phyloP scores from a whole-genome alignment of 1,140 invertebrate species.

The Conopomorpha cramerella region DNA sequence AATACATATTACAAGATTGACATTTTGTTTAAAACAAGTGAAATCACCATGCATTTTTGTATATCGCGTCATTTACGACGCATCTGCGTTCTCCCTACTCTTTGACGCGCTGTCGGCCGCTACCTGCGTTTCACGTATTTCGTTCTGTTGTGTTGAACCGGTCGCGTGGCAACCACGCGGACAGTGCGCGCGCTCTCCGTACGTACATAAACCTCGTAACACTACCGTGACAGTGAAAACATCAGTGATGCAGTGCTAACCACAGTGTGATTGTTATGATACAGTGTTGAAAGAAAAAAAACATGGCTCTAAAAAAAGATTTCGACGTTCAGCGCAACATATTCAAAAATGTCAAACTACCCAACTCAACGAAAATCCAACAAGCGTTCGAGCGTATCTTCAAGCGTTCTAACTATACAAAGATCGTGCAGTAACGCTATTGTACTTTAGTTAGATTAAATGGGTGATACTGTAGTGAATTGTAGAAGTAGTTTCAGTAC shows the following conservation, averaged over 20 bases:
- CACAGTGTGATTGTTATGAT: conserved; percentile 14
- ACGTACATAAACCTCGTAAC: too few species aligned
- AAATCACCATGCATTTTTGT: too few species aligned
- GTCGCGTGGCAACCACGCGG: conserved; percentile 31
- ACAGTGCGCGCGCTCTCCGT: conserved; percentile 9
- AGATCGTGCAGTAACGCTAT: conserved; percentile 39
- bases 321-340: conserved; percentile 39
- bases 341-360: conserved; percentile 45
- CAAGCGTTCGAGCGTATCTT: conserved; percentile 45
- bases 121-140: conserved; percentile 18
- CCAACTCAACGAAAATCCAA: conserved; percentile 38
- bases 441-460: conserved; percentile 21
- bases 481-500: conserved; percentile 46
- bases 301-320: conserved; percentile 54
- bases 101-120: too few species aligned
- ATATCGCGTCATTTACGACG: too few species aligned
- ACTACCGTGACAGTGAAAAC: conserved; percentile 19
- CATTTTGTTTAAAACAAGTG: too few species aligned
- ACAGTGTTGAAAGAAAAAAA: conserved; percentile 8
- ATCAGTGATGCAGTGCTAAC: conserved; percentile 10
- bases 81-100: too few species aligned
- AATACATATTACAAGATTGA: too few species aligned
- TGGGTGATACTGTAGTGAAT: conserved; percentile 42
- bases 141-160: conserved; percentile 39
- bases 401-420: conserved; percentile 45